phyloP scores from a whole-genome alignment of 2,797 vertebrate species.

The Rousettus madagascariensis region DNA sequence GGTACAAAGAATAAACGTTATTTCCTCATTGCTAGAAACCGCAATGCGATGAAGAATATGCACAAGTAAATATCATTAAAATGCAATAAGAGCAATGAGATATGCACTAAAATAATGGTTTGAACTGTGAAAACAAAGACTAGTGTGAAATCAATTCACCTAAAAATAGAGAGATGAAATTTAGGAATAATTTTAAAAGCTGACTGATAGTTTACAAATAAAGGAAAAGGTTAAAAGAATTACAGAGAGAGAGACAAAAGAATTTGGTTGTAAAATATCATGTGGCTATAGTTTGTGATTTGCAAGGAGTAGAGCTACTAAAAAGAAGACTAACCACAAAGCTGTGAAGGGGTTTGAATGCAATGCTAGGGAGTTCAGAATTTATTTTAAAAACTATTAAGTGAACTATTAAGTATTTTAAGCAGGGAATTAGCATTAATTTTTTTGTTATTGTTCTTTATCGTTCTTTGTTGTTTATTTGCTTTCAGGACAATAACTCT shows the following conservation, averaged over 20 bases:
- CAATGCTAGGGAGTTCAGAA: background rate
- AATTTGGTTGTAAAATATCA: background rate
- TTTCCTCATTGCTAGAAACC: background rate
- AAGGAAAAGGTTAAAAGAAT: background rate
- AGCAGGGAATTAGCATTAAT: background rate
- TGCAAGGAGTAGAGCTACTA: background rate
- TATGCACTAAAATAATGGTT: background rate
- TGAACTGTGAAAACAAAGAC: background rate
- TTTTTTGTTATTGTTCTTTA: background rate
- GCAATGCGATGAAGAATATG: background rate
- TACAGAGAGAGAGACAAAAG: background rate
- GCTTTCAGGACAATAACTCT: background rate
- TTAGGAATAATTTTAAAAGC: background rate
- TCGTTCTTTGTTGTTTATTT: background rate
- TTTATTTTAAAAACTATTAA: background rate
- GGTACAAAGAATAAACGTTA: background rate
- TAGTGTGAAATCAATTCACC: background rate
- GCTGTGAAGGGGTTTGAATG: background rate
- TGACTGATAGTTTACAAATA: background rate
- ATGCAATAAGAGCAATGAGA: background rate
- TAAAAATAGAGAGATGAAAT: background rate
- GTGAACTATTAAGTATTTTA: background rate
- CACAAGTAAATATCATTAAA: conserved; percentile 6
- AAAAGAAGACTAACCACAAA: background rate
- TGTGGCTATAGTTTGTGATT: background rate